A percentile compares a stretch with the other conserved stretches of the same genome.
Evolutionary conservation across 53 echinoderm and acorn worm genomes (phyloP).

Genomic region (Luidia sarsii): DNA sequence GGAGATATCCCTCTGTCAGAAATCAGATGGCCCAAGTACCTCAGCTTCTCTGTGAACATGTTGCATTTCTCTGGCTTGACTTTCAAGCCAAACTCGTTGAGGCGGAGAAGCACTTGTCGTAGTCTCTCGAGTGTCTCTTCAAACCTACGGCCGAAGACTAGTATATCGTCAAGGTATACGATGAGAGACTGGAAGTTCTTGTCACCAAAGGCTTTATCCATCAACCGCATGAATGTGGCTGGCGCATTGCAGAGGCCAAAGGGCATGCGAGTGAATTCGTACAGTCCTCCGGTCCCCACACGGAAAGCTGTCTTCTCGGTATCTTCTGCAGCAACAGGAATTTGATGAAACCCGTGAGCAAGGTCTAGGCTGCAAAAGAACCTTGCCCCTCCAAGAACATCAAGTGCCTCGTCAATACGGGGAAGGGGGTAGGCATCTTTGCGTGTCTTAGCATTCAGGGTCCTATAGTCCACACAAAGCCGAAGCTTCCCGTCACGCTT

Average conservation of each 20-base stretch:
- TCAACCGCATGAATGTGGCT: too few relatives aligned
- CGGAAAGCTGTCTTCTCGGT: too few relatives aligned
- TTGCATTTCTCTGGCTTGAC: neutral
- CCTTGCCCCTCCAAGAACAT: conserved; percentile 39
- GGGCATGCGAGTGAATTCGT: conserved; percentile 48
- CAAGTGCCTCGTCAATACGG: conserved; percentile 50
- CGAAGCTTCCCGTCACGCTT: conserved; percentile 44
- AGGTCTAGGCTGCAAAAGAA: conserved; percentile 54
- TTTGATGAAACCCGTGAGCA: conserved; percentile 48
- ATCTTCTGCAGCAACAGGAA: conserved; percentile 30
- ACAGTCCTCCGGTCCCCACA: conserved; percentile 80
- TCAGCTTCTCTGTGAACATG: conserved; percentile 32
- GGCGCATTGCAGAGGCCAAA: too few relatives aligned
- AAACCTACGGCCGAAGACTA: too few relatives aligned
- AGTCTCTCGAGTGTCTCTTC: neutral
- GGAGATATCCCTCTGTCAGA: too few relatives aligned
- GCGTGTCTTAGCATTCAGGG: too few relatives aligned
- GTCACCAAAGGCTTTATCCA: too few relatives aligned
- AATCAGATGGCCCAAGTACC: neutral
- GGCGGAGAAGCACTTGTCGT: neutral
- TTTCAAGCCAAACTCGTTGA: neutral
- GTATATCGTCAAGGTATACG: too few relatives aligned
- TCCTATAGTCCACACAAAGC: too few relatives aligned
- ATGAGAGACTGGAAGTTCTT: too few relatives aligned
- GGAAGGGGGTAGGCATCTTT: too few relatives aligned